Percentiles rank a stretch among this genome's conserved stretches.
These are phyloP conservation scores for Allygus modestus DNA, from an alignment of 2,888 invertebrate genomes.

Conservation along the genomic window DNA sequence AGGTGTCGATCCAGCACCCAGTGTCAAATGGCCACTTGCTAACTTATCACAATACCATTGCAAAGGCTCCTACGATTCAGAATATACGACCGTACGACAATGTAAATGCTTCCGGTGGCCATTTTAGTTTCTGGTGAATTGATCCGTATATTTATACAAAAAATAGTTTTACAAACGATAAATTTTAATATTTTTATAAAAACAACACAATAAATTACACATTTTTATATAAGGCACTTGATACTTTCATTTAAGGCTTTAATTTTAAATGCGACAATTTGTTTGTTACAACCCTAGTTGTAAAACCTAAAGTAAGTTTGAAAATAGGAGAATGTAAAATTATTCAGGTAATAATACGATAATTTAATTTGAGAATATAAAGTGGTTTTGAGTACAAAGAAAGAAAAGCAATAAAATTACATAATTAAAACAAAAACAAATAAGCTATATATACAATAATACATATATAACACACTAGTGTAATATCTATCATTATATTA, in stretches of 20 bases:
- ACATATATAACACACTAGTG: constrained; percentile 20
- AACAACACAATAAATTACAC: too few species aligned
- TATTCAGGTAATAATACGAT: neutral
- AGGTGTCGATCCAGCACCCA: too few species aligned
- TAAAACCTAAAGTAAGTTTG: neutral
- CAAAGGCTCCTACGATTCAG: too few species aligned
- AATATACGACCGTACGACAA: too few species aligned
- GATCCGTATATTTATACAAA: too few species aligned
- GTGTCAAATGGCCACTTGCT: too few species aligned
- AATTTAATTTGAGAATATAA: neutral
- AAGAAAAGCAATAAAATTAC: neutral
- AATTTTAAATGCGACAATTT: neutral
- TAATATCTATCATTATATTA: neutral
- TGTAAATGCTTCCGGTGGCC: too few species aligned
- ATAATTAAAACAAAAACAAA: constrained; percentile 1
- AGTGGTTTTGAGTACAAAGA: neutral
- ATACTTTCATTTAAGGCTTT: neutral
- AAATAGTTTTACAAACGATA: too few species aligned
- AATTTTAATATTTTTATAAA: too few species aligned
- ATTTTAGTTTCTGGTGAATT: too few species aligned
- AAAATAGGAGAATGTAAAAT: neutral
- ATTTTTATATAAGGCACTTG: neutral
- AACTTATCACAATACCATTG: too few species aligned
- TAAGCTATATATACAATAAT: constrained; percentile 13
- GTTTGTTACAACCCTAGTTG: too few species aligned